A percentile compares a stretch with the other conserved stretches of the same genome.
Evolutionary conservation across 1,140 invertebrate species (phyloP).

Genomic region (Heliconius congener): DNA sequence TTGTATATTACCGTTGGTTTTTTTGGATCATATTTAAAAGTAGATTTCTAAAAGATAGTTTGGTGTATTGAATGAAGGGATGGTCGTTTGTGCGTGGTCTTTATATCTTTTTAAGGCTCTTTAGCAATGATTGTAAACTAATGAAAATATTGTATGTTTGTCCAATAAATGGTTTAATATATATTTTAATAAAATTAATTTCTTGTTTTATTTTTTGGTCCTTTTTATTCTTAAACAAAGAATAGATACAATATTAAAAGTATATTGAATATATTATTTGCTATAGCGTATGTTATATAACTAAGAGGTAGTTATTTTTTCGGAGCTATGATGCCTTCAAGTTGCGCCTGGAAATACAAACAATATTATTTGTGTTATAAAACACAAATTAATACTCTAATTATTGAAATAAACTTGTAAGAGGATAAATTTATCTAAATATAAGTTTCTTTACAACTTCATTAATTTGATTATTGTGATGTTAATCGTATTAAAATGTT

Average conservation of each 20-base stretch:
- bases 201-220: slow-evolving; percentile 50
- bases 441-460: not conserved
- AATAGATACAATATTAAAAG: slow-evolving; percentile 1
- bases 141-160: slow-evolving; percentile 81
- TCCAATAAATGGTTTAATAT: slow-evolving; percentile 81
- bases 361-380: not conserved
- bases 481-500: not conserved
- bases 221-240: not conserved
- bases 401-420: not conserved
- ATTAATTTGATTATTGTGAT: not conserved
- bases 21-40: slow-evolving; percentile 55
- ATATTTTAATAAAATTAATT: slow-evolving; percentile 78
- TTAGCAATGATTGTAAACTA: slow-evolving; percentile 76
- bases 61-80: slow-evolving; percentile 61
- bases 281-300: not conserved
- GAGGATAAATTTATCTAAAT: no score
- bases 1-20: slow-evolving; percentile 54
- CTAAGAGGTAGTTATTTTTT: slow-evolving; percentile 81
- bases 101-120: slow-evolving; percentile 75
- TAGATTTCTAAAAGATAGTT: slow-evolving; percentile 38
- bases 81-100: slow-evolving; percentile 68
- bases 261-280: slow-evolving; percentile 80
- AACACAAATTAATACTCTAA: not conserved
- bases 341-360: slow-evolving; percentile 85
- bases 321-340: slow-evolving; percentile 95